Evolutionary conservation across 2,888 invertebrate genomes (phyloP).

Genomic region (Taenaris catops): DNA sequence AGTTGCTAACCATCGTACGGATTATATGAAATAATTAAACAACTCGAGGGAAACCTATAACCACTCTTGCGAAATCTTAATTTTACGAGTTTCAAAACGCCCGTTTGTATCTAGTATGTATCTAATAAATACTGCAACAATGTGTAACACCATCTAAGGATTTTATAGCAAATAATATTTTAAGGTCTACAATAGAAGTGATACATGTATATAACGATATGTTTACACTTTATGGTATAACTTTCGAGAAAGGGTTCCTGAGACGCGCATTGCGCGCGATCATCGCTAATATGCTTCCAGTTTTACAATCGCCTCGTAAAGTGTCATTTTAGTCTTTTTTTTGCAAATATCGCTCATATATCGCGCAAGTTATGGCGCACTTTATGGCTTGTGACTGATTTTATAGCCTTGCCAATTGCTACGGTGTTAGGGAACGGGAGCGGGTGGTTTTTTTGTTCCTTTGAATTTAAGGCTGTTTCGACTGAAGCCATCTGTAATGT

Average conservation of each 20-base stretch:
- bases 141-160: conserved; percentile 6
- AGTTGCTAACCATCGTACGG: too few relatives aligned
- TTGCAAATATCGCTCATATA: conserved; percentile 63
- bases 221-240: conserved; percentile 33
- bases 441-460: conserved; percentile 30
- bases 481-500: neutral
- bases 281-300: conserved; percentile 45
- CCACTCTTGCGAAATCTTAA: conserved; percentile 3
- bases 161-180: conserved; percentile 9
- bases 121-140: conserved; percentile 12
- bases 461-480: conserved; percentile 9
- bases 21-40: too few relatives aligned
- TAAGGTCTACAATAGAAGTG: conserved; percentile 1
- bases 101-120: neutral
- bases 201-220: conserved; percentile 6
- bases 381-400: conserved; percentile 74
- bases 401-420: conserved; percentile 61
- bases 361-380: conserved; percentile 57
- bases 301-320: conserved; percentile 69
- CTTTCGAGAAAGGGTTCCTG: conserved; percentile 47
- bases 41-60: too few relatives aligned
- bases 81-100: conserved; percentile 8
- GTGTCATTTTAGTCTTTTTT: conserved; percentile 38
- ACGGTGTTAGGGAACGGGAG: conserved; percentile 34
- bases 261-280: conserved; percentile 44